Conservation (phyloP, 2,797 vertebrate genomes). For the Masticophis lateralis region DNA sequence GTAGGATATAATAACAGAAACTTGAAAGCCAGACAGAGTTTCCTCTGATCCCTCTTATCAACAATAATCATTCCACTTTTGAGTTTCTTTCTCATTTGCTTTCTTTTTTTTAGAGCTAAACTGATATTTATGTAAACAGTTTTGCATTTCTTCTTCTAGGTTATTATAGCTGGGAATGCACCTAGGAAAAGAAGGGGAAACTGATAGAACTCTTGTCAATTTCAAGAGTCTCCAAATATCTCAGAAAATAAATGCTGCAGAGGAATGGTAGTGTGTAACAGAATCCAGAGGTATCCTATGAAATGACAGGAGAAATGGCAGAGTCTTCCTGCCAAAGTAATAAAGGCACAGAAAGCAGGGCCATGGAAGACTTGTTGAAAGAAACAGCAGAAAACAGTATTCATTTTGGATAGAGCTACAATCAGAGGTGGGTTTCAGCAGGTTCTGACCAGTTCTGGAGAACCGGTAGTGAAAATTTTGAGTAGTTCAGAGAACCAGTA, state of each 20-base stretch:
- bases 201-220: neutral
- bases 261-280: neutral
- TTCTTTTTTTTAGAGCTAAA: neutral
- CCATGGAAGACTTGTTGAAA: neutral
- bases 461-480: too few relatives aligned
- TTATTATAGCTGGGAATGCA: neutral
- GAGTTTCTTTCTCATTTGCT: neutral
- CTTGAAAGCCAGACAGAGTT: neutral
- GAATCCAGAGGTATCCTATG: neutral
- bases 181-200: neutral
- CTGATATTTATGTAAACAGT: neutral
- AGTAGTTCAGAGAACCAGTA: too few relatives aligned
- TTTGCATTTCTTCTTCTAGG: neutral
- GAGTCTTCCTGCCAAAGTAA: neutral
- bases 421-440: too few relatives aligned
- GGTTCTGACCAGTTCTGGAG: too few relatives aligned
- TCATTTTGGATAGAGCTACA: neutral
- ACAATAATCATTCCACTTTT: neutral
- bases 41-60: neutral
- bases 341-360: neutral
- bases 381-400: neutral
- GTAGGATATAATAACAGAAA: neutral
- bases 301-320: neutral
- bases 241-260: neutral
- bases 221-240: neutral